Conservation (phyloP, 2,797 vertebrate species). For the Galago senegalensis region DNA sequence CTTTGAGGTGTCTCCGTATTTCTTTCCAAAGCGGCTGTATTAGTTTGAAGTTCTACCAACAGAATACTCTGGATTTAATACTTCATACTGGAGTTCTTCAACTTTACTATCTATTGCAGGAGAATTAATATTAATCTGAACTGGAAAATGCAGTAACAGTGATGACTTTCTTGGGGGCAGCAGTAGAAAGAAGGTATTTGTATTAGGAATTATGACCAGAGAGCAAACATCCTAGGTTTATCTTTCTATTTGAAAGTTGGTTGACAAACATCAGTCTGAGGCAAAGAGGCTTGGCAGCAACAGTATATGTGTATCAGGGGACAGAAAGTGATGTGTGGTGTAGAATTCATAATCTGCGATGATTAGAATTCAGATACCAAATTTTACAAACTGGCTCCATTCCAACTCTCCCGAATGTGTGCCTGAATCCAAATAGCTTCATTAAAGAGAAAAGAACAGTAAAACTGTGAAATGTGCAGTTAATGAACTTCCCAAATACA, state of each 20-base stretch:
- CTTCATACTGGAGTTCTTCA: not conserved
- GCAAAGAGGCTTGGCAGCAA: not conserved
- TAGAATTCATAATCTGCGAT: conserved; percentile 74
- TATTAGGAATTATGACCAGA: not conserved
- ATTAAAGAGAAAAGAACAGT: conserved; percentile 77
- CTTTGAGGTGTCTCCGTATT: no score
- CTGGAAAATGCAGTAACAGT: not conserved
- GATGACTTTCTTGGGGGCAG: not conserved
- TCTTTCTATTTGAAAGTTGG: conserved; percentile 46
- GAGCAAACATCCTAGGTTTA: not conserved
- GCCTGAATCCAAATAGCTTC: conserved; percentile 74
- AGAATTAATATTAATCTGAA: not conserved
- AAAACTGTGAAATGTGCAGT: conserved; percentile 77
- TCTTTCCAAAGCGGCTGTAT: no score
- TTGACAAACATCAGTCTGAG: conserved; percentile 53
- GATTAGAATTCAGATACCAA: conserved; percentile 79
- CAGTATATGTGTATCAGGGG: conserved; percentile 14
- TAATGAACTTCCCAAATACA: conserved; percentile 73
- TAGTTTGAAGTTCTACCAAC: no score
- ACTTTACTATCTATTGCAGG: not conserved
- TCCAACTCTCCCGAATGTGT: conserved; percentile 63
- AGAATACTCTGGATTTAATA: not conserved
- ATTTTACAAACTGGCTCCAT: conserved; percentile 74
- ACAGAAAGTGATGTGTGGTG: conserved; percentile 4
- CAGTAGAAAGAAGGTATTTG: not conserved